Percentiles rank a stretch among this genome's conserved stretches.
Conservation (phyloP, 2,113 vertebrate species). For the Lontra canadensis region DNA sequence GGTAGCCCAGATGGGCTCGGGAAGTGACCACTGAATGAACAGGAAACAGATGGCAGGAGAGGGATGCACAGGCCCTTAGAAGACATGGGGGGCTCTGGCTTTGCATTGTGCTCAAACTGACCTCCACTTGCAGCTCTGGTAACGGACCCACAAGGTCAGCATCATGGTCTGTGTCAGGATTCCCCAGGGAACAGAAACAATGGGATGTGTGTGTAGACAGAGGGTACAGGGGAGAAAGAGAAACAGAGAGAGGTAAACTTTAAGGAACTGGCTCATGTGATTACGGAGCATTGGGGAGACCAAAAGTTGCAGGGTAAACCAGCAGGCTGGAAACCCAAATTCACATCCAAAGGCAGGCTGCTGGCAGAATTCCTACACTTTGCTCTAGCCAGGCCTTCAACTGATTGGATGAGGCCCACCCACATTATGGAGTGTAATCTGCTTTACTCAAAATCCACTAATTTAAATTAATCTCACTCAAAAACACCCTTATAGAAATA, state of each 20-base stretch:
- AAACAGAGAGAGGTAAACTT: neutral
- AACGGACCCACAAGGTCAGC: accelerated
- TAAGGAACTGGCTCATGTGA: neutral
- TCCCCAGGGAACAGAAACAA: neutral
- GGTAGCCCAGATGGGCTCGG: neutral
- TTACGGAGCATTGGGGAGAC: too few relatives aligned
- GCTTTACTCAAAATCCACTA: neutral
- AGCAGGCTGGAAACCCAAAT: neutral
- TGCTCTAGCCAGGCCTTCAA: neutral
- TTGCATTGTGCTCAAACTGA: neutral
- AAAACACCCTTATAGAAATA: neutral
- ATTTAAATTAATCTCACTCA: neutral
- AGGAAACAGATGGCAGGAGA: neutral
- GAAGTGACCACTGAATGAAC: neutral
- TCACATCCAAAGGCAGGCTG: neutral
- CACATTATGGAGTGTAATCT: neutral
- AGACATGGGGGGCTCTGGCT: neutral
- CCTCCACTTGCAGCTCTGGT: accelerated
- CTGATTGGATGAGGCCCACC: neutral
- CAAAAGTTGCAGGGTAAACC: neutral
- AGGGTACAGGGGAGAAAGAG: neutral
- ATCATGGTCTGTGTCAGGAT: neutral
- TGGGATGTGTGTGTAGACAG: neutral
- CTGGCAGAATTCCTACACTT: neutral
- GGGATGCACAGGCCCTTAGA: neutral